A percentile compares a stretch with the other conserved stretches of the same genome.
Evolutionary conservation across 2,888 invertebrate genomes (phyloP).

Genomic region (Hipparchia sbordonii): DNA sequence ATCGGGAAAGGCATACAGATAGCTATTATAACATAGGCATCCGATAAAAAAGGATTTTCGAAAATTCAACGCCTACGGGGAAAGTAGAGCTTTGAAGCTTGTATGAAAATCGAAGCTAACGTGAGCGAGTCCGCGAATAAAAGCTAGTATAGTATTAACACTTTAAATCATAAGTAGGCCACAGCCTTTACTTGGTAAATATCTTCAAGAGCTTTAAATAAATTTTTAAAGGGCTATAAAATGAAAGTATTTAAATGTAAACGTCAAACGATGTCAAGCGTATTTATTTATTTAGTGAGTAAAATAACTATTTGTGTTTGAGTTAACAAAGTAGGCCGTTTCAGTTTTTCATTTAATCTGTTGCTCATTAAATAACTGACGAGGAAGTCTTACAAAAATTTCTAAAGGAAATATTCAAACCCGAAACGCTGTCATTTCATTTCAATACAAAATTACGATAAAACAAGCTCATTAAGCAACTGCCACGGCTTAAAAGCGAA

Average conservation of each 20-base stretch:
- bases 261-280: too few species aligned
- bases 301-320: background rate
- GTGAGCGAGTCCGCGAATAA: too few species aligned
- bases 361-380: conserved; percentile 7
- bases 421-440: conserved; percentile 14
- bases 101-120: too few species aligned
- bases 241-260: background rate
- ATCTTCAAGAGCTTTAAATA: background rate
- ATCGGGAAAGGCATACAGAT: too few species aligned
- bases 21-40: too few species aligned
- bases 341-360: conserved; percentile 8
- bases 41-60: too few species aligned
- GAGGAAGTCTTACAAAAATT: conserved; percentile 13
- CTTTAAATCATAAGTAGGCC: too few species aligned
- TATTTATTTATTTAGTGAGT: background rate
- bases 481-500: conserved; percentile 13
- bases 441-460: conserved; percentile 29
- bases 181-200: background rate
- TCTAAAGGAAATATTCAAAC: conserved; percentile 24
- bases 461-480: conserved; percentile 27
- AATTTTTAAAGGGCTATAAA: background rate
- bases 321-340: conserved; percentile 9
- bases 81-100: too few species aligned
- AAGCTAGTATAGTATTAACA: too few species aligned
- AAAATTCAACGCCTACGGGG: too few species aligned